These are phyloP conservation scores for Vultur gryphus DNA, from an alignment of 2,797 vertebrate species.

Conservation along the genomic window DNA sequence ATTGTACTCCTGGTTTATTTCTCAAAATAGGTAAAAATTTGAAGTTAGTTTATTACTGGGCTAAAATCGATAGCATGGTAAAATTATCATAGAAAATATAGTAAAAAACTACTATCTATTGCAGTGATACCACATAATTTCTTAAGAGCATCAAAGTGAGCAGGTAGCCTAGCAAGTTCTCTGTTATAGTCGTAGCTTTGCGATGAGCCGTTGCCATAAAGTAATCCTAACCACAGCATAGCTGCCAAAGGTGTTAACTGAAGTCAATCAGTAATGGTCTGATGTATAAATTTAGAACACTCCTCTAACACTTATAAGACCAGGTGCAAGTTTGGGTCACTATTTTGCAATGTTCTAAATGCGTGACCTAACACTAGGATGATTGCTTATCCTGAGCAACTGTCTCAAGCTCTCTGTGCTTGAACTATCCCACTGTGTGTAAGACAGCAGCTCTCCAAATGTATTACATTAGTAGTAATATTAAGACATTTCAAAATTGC, in stretches of 20 bases:
- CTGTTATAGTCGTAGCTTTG: not conserved
- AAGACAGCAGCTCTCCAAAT: not conserved
- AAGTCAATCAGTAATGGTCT: not conserved
- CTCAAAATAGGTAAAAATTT: not conserved
- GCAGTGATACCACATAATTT: not conserved
- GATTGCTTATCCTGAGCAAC: not conserved
- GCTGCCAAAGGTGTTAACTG: not conserved
- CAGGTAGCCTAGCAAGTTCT: not conserved
- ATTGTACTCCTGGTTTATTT: not conserved
- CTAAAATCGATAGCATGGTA: not conserved
- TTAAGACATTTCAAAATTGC: not conserved
- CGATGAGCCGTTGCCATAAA: not conserved
- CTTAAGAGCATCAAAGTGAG: not conserved
- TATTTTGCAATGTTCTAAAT: not conserved
- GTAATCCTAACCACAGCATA: not conserved
- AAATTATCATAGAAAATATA: slow-evolving; percentile 17
- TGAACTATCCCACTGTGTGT: not conserved
- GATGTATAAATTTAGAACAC: not conserved
- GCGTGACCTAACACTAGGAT: not conserved
- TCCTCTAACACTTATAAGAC: not conserved
- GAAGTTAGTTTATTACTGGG: not conserved
- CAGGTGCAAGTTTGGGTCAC: not conserved
- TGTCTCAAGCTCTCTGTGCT: not conserved
- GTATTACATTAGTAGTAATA: not conserved
- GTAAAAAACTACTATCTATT: not conserved